Percentiles rank a stretch among this genome's conserved stretches.
phyloP scores from a whole-genome alignment of 2,888 invertebrate genomes.

The Netelia melanura region DNA sequence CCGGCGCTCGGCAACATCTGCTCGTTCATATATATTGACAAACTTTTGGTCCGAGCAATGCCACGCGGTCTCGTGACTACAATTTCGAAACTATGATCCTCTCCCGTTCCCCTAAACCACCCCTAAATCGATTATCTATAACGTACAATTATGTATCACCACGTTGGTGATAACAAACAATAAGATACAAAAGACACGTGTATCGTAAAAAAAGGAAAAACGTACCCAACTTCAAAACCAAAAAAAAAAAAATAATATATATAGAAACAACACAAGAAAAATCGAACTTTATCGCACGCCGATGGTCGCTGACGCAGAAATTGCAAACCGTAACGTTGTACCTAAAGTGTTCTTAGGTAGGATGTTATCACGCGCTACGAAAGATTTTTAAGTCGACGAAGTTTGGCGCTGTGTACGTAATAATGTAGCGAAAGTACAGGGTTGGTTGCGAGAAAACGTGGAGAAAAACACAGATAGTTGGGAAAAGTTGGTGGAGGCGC shows the following conservation, averaged over 20 bases:
- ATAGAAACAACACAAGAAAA: background rate
- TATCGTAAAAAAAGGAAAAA: background rate
- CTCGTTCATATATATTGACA: constrained; percentile 77
- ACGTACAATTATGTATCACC: constrained; percentile 8
- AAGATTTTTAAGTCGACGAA: constrained; percentile 55
- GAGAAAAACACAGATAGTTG: constrained; percentile 60
- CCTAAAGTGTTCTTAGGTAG: constrained; percentile 39
- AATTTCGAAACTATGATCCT: constrained; percentile 34
- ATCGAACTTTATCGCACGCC: constrained; percentile 17
- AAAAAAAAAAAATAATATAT: background rate
- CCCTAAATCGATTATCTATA: background rate
- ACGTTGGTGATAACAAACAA: background rate
- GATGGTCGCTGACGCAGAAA: constrained; percentile 49
- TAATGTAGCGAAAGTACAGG: constrained; percentile 6
- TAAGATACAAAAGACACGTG: background rate
- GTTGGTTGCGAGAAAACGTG: constrained; percentile 8
- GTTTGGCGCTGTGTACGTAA: constrained; percentile 24
- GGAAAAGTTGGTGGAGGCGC: constrained; percentile 48
- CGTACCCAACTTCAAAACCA: background rate
- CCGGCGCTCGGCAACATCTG: constrained; percentile 73
- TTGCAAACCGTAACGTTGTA: constrained; percentile 26
- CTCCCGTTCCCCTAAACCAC: background rate
- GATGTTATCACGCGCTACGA: constrained; percentile 61
- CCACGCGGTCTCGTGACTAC: background rate
- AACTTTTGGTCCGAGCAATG: constrained; percentile 69